Evolutionary conservation across 1,140 invertebrate species (phyloP).

Genomic region (Pararge aegeria): DNA sequence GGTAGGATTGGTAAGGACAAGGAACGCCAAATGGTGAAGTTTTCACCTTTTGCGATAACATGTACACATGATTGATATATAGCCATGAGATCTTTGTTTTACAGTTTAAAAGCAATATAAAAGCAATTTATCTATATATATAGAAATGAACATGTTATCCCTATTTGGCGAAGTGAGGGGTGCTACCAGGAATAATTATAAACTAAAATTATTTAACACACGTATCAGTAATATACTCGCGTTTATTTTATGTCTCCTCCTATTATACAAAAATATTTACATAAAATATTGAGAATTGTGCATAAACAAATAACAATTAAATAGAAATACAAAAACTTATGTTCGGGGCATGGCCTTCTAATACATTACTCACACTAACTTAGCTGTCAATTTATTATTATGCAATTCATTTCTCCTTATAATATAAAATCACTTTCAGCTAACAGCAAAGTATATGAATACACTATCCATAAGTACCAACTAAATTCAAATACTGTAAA

Average conservation of each 20-base stretch:
- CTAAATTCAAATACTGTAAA: constrained; percentile 78
- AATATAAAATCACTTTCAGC: constrained; percentile 76
- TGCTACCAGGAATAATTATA: constrained; percentile 81
- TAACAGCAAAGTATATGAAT: constrained; percentile 45
- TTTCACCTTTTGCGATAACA: constrained; percentile 67
- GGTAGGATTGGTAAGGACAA: constrained; percentile 43
- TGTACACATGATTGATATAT: constrained; percentile 52
- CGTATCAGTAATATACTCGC: constrained; percentile 79
- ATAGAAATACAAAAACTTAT: constrained; percentile 77
- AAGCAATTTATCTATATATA: constrained; percentile 27
- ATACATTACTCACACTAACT: constrained; percentile 69
- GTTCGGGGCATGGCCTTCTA: constrained; percentile 69
- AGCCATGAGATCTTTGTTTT: neutral
- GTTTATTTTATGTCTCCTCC: constrained; percentile 79
- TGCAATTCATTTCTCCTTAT: constrained; percentile 68
- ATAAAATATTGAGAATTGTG: constrained; percentile 81
- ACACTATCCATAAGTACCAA: constrained; percentile 75
- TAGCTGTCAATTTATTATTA: constrained; percentile 63
- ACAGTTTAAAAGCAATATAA: constrained; percentile 11
- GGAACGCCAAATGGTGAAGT: constrained; percentile 43
- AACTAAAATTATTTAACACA: constrained; percentile 80
- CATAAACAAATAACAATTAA: constrained; percentile 81
- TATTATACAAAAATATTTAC: constrained; percentile 81
- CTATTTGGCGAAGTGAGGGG: constrained; percentile 78
- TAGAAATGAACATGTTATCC: constrained; percentile 75